Percentiles rank a stretch among this genome's conserved stretches.
Evolutionary conservation across 2,113 vertebrate species (phyloP).

Genomic region (Nicator chloris): DNA sequence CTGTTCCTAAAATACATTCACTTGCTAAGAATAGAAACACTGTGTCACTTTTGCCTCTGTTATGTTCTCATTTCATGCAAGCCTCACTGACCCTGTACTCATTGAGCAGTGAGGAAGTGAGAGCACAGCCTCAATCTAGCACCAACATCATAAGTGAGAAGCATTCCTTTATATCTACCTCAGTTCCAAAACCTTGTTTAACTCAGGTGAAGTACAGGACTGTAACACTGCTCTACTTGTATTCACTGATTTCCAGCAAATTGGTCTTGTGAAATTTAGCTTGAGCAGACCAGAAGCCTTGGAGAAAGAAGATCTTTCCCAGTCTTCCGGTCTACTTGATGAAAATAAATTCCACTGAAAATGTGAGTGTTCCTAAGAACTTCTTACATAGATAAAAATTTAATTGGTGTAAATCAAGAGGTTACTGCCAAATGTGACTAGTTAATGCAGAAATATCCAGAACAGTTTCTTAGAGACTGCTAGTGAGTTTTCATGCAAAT

Average conservation of each 20-base stretch:
- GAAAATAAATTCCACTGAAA: not conserved
- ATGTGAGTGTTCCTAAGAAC: not conserved
- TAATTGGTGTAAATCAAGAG: not conserved
- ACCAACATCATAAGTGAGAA: not conserved
- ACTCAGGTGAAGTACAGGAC: not conserved
- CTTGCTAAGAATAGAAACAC: not conserved
- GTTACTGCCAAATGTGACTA: not conserved
- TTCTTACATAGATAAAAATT: not conserved
- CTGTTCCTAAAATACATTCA: not conserved
- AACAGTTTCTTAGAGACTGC: not conserved
- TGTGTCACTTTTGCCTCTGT: not conserved
- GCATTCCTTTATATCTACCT: not conserved
- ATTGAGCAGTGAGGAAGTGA: not conserved
- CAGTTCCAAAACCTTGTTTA: not conserved
- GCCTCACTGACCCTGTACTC: not conserved
- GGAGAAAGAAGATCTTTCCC: not conserved
- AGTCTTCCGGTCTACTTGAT: not conserved
- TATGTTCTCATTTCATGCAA: not conserved
- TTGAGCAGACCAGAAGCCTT: not conserved
- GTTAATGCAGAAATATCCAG: not conserved
- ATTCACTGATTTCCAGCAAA: not conserved
- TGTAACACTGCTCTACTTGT: not conserved
- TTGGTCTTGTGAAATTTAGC: not conserved
- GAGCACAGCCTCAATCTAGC: not conserved
- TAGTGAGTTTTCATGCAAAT: not conserved